Percentiles rank a stretch among this genome's conserved stretches.
These are phyloP conservation scores for Mythimna ferrago DNA, from an alignment of 2,888 invertebrate genomes.

Conservation along the genomic window DNA sequence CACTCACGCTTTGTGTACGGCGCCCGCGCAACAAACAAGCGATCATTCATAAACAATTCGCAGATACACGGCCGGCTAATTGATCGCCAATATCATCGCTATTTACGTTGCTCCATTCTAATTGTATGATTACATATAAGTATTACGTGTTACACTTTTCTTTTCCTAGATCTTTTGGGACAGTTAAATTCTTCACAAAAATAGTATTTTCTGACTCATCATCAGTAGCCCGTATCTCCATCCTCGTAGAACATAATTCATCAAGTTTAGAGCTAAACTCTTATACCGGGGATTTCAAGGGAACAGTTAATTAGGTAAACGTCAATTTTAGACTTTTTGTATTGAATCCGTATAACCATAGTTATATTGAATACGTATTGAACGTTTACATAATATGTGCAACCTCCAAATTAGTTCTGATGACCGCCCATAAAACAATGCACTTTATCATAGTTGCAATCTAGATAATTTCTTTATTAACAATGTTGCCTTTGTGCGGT, in stretches of 20 bases:
- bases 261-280: background rate
- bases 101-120: slow-evolving; percentile 55
- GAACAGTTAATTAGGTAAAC: background rate
- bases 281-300: background rate
- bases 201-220: slow-evolving; percentile 6
- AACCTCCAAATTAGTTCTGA: slow-evolving; percentile 16
- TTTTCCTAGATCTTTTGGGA: slow-evolving; percentile 17
- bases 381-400: slow-evolving; percentile 17
- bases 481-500: slow-evolving; percentile 60
- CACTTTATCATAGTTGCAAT: slow-evolving; percentile 47
- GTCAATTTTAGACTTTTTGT: background rate
- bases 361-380: background rate
- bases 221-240: slow-evolving; percentile 11
- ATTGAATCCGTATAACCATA: background rate
- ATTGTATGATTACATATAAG: slow-evolving; percentile 20
- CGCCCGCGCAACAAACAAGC: slow-evolving; percentile 73
- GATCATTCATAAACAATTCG: slow-evolving; percentile 82
- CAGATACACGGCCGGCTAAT: slow-evolving; percentile 64
- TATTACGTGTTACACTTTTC: slow-evolving; percentile 17
- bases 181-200: slow-evolving; percentile 5
- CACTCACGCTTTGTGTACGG: slow-evolving; percentile 67
- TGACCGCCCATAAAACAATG: slow-evolving; percentile 40
- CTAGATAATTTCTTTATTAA: slow-evolving; percentile 63
- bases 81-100: slow-evolving; percentile 67
- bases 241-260: background rate